A percentile compares a stretch with the other conserved stretches of the same genome.
Evolutionary conservation across 1,140 invertebrate genomes (phyloP).

Genomic region (Tachypleus tridentatus): DNA sequence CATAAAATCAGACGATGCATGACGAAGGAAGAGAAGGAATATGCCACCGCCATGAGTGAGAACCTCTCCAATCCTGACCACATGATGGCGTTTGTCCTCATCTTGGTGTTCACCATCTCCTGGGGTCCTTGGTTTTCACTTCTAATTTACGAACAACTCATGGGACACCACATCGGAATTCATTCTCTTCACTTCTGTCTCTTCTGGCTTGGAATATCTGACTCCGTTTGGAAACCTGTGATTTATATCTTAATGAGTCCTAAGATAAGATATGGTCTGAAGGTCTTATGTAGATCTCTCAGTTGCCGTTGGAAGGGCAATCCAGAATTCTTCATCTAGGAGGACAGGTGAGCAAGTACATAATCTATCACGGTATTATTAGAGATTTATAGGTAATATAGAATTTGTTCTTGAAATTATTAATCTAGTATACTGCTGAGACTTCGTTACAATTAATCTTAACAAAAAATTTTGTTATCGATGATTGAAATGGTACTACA

Average conservation of each 20-base stretch:
- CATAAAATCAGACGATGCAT: conserved; percentile 58
- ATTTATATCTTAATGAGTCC: conserved; percentile 77
- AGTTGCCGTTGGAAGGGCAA: conserved; percentile 44
- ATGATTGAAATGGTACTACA: too few relatives aligned
- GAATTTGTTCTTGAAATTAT: too few relatives aligned
- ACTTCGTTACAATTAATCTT: too few relatives aligned
- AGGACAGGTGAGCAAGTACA: too few relatives aligned
- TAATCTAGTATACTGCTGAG: too few relatives aligned
- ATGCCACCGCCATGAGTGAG: conserved; percentile 76
- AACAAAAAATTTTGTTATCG: too few relatives aligned
- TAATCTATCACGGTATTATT: too few relatives aligned
- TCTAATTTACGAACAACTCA: conserved; percentile 45
- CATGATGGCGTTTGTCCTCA: conserved; percentile 84
- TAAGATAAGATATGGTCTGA: conserved; percentile 72
- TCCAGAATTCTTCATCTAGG: too few relatives aligned
- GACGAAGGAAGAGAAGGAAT: conserved; percentile 83
- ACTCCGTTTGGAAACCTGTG: conserved; percentile 88
- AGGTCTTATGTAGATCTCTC: conserved; percentile 75
- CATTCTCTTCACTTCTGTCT: conserved; percentile 81
- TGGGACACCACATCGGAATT: conserved; percentile 41
- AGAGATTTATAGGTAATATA: too few relatives aligned
- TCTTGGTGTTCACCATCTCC: conserved; percentile 76
- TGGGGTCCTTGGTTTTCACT: conserved; percentile 83
- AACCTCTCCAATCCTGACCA: conserved; percentile 86
- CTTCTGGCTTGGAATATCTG: conserved; percentile 84